Conservation (phyloP, 2,113 vertebrate species). For the Colaptes auratus region DNA sequence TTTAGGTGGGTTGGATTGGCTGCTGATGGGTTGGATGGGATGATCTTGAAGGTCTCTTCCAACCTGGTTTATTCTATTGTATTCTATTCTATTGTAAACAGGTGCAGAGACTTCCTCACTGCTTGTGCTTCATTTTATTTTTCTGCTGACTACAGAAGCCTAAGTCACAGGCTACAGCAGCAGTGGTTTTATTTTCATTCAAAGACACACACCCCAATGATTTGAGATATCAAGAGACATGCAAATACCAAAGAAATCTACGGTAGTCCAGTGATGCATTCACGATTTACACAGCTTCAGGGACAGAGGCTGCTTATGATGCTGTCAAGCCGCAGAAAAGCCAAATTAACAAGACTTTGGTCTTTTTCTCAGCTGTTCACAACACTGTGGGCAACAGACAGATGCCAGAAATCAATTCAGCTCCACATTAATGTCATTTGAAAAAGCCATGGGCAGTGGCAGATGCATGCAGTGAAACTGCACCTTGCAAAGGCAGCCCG, state of each 20-base stretch:
- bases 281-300: background rate
- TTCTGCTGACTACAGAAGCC: background rate
- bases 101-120: rapidly evolving
- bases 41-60: no score
- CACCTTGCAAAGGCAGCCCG: background rate
- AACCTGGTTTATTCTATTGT: no score
- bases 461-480: background rate
- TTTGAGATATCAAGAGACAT: background rate
- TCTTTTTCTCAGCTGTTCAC: background rate
- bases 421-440: background rate
- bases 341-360: constrained; percentile 7
- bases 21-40: no score
- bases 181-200: background rate
- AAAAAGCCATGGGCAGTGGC: background rate
- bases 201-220: background rate
- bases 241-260: background rate
- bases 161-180: background rate
- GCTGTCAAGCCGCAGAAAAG: background rate
- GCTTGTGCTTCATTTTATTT: background rate
- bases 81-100: no score
- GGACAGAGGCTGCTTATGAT: background rate
- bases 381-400: background rate
- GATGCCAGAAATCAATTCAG: constrained; percentile 7
- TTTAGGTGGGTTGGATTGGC: no score
- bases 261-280: background rate